Percentiles rank a stretch among this genome's conserved stretches.
Evolutionary conservation across 2,888 invertebrate genomes (phyloP).

Genomic region (Campopleginae sp.): DNA sequence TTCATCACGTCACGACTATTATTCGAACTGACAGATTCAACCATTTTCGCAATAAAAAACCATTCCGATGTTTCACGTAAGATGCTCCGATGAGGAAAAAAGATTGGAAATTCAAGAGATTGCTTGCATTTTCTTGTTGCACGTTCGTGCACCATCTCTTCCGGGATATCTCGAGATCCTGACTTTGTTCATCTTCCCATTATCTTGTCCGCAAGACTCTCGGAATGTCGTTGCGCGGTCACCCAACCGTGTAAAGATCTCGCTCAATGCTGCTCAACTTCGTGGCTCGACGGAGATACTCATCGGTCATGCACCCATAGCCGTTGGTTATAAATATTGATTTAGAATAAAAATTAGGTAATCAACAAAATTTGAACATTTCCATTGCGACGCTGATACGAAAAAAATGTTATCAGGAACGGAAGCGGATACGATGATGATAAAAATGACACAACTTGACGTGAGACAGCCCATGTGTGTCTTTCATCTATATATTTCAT

Average conservation of each 20-base stretch:
- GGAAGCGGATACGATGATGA: not conserved
- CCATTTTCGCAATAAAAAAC: not conserved
- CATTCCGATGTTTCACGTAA: not conserved
- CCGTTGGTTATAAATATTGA: not conserved
- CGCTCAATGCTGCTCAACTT: not conserved
- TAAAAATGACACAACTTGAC: not conserved
- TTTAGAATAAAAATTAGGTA: not conserved
- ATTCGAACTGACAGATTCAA: not conserved
- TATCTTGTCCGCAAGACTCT: too few relatives aligned
- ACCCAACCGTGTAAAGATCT: not conserved
- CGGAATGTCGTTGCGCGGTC: not conserved
- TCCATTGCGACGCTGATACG: not conserved
- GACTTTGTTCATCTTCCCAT: too few relatives aligned
- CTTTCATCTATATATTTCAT: not conserved
- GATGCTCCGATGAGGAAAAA: too few relatives aligned
- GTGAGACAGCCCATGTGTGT: not conserved
- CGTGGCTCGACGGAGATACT: not conserved
- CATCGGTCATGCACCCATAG: too few relatives aligned
- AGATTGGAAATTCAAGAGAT: too few relatives aligned
- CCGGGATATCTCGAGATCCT: too few relatives aligned
- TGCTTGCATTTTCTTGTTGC: too few relatives aligned
- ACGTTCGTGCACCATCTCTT: too few relatives aligned
- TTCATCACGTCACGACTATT: not conserved
- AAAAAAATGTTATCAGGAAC: not conserved
- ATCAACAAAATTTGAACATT: not conserved